Evolutionary conservation across 1,140 invertebrate genomes (phyloP).

Genomic region (Parasteatoda tepidariorum): DNA sequence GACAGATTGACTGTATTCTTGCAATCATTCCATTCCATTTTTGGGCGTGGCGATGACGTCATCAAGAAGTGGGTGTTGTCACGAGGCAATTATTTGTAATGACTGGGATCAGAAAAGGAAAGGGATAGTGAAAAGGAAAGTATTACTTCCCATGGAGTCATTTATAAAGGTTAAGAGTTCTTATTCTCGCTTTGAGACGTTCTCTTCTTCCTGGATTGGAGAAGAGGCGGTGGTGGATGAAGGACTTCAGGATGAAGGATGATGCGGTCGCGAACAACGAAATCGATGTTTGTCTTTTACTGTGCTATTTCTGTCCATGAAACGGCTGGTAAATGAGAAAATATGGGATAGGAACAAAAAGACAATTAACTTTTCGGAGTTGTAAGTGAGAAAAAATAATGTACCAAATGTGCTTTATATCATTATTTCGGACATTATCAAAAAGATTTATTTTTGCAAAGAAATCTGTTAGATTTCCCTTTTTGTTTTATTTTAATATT

Average conservation of each 20-base stretch:
- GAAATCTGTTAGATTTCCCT: too few species aligned
- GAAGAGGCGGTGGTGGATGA: background rate
- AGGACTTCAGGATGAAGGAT: background rate
- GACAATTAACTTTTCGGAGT: slow-evolving; percentile 3
- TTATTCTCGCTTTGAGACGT: background rate
- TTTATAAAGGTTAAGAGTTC: slow-evolving; percentile 42
- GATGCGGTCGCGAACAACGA: too few species aligned
- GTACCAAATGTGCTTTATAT: too few species aligned
- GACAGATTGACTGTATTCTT: too few species aligned
- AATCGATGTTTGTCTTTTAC: too few species aligned
- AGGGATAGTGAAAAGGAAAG: background rate
- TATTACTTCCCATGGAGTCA: slow-evolving; percentile 22
- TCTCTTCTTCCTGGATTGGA: too few species aligned
- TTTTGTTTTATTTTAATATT: too few species aligned
- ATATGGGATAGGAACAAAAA: slow-evolving; percentile 1
- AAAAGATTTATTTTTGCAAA: too few species aligned
- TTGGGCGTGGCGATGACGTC: slow-evolving; percentile 33
- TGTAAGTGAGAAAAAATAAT: too few species aligned
- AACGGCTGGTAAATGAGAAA: slow-evolving; percentile 25
- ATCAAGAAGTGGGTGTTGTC: slow-evolving; percentile 26
- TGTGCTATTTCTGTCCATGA: background rate
- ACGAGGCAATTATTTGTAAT: slow-evolving; percentile 34
- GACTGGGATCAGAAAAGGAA: background rate
- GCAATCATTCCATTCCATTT: background rate
- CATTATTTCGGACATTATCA: too few species aligned